phyloP scores from a whole-genome alignment of 1,140 invertebrate genomes.

The roundworm (Caenorhabditis elegans) region DNA sequence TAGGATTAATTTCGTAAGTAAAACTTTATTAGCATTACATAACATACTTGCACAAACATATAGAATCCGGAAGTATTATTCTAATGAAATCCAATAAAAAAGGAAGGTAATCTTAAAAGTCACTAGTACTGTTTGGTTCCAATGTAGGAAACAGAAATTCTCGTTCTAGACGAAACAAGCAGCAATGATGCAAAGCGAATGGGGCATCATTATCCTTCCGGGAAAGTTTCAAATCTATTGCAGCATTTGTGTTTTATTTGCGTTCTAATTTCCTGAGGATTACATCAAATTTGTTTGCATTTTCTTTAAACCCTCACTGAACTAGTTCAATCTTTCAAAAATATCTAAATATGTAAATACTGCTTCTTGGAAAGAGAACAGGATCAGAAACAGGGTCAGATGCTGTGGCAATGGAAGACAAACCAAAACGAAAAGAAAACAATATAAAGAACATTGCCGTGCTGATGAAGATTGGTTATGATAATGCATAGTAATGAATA shows the following conservation, averaged over 20 bases:
- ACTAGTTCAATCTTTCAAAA: slow-evolving; percentile 25
- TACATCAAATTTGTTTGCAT: slow-evolving; percentile 21
- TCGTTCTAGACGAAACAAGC: background rate
- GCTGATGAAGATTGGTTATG: background rate
- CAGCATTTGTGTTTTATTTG: background rate
- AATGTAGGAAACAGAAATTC: background rate
- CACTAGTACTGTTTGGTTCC: background rate
- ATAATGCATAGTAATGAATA: background rate
- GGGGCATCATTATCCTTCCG: slow-evolving; percentile 16
- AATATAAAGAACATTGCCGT: background rate
- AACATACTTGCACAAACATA: no score
- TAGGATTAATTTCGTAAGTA: no score
- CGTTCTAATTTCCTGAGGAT: slow-evolving; percentile 28
- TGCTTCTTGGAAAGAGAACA: background rate
- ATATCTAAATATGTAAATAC: background rate
- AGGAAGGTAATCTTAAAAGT: background rate
- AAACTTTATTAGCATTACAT: no score
- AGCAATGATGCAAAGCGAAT: slow-evolving; percentile 18
- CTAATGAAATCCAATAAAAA: no score
- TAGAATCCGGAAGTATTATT: no score
- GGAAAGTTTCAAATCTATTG: slow-evolving; percentile 21
- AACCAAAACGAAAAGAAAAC: background rate
- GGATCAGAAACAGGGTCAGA: background rate
- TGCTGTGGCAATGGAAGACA: background rate
- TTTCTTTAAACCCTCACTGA: background rate